These are phyloP conservation scores for Asobara japonica DNA, from an alignment of 1,140 invertebrate species.

Conservation along the genomic window DNA sequence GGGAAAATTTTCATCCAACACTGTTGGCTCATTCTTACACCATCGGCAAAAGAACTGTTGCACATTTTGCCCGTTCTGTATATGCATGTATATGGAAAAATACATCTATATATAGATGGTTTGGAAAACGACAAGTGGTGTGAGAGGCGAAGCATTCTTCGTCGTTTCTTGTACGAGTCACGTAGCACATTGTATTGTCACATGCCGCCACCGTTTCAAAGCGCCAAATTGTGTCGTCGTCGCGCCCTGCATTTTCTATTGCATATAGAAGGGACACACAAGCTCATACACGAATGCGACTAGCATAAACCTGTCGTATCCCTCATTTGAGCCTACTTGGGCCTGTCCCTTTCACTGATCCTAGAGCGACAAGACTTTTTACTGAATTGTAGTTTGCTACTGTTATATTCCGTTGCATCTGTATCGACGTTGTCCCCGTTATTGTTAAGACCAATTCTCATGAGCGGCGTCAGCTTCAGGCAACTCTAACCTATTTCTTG, in stretches of 20 bases:
- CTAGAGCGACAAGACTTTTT: background rate
- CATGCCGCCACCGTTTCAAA: conserved; percentile 48
- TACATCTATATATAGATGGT: background rate
- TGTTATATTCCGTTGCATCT: background rate
- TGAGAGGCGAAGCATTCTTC: conserved; percentile 12
- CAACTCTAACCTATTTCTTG: too few species aligned
- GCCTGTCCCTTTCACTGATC: background rate
- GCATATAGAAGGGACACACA: conserved; percentile 7
- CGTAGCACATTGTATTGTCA: conserved; percentile 60
- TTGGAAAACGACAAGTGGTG: background rate
- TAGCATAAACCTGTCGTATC: conserved; percentile 33
- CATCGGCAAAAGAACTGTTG: background rate
- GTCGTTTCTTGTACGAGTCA: conserved; percentile 41
- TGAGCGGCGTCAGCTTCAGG: too few species aligned
- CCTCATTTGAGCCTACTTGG: background rate
- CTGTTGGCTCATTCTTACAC: background rate
- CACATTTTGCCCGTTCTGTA: background rate
- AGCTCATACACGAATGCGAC: conserved; percentile 7
- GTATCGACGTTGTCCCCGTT: background rate
- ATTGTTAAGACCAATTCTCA: background rate
- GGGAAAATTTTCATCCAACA: background rate
- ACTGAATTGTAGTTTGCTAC: background rate
- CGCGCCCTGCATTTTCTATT: conserved; percentile 43
- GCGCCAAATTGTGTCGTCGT: conserved; percentile 60
- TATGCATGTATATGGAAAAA: background rate